These are phyloP conservation scores for Cheilosia vernalis DNA, from an alignment of 2,888 invertebrate species.

Conservation along the genomic window DNA sequence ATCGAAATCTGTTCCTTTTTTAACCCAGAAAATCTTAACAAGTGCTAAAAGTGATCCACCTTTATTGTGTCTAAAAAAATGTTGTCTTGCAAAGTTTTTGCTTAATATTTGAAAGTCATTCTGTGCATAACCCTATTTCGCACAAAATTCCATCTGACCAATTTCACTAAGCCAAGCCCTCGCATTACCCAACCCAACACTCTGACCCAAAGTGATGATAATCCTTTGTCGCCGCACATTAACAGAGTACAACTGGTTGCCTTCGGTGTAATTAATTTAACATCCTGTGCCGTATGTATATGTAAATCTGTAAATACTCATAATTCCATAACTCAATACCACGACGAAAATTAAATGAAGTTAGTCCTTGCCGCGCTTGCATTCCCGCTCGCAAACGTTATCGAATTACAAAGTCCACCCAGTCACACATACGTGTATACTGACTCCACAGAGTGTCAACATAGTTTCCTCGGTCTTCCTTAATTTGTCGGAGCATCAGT, in stretches of 20 bases:
- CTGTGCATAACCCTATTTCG: too few relatives aligned
- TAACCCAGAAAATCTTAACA: too few relatives aligned
- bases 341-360: slow-evolving; percentile 50
- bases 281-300: slow-evolving; percentile 29
- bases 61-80: too few relatives aligned
- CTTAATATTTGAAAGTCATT: too few relatives aligned
- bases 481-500: slow-evolving; percentile 40
- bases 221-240: slow-evolving; percentile 47
- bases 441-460: slow-evolving; percentile 3
- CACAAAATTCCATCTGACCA: too few relatives aligned
- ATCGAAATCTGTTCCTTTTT: too few relatives aligned
- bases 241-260: slow-evolving; percentile 34
- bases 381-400: background rate
- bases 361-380: slow-evolving; percentile 26
- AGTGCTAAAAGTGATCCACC: too few relatives aligned
- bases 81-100: too few relatives aligned
- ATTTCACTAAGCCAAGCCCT: too few relatives aligned
- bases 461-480: slow-evolving; percentile 51
- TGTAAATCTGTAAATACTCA: slow-evolving; percentile 48
- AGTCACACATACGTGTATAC: background rate
- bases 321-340: slow-evolving; percentile 51
- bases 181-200: too few relatives aligned
- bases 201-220: slow-evolving; percentile 21
- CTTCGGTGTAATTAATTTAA: slow-evolving; percentile 41
- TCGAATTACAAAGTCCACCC: slow-evolving; percentile 22